These are phyloP conservation scores for Ispidina picta DNA, from an alignment of 2,797 vertebrate species.

Conservation along the genomic window DNA sequence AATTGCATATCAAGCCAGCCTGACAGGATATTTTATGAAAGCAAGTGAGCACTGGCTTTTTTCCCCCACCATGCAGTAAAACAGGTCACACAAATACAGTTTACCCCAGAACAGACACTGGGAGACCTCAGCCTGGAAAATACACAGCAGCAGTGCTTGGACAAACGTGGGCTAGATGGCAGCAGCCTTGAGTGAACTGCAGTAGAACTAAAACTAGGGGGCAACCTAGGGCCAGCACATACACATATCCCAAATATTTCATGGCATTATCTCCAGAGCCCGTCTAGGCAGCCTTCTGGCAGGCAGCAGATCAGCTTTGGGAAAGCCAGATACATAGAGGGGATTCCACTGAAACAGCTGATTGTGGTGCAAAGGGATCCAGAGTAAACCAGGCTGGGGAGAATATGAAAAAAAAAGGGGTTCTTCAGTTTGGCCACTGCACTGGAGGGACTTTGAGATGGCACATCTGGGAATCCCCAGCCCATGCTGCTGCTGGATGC, in stretches of 20 bases:
- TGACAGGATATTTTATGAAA: fast-evolving
- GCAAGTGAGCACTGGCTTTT: background rate
- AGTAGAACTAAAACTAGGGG: background rate
- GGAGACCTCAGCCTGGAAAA: background rate
- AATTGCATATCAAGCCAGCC: background rate
- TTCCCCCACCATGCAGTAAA: background rate
- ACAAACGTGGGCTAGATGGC: background rate
- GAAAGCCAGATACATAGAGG: background rate
- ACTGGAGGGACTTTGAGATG: background rate
- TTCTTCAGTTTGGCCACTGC: background rate
- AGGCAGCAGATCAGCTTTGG: background rate
- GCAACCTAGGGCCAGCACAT: background rate
- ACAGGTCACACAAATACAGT: background rate
- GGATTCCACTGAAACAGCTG: background rate
- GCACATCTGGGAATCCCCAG: background rate
- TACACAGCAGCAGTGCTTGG: fast-evolving
- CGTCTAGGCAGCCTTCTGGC: background rate
- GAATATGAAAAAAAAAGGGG: too few relatives aligned
- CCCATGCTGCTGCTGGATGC: background rate
- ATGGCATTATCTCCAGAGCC: background rate
- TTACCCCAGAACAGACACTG: background rate
- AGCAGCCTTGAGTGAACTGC: background rate
- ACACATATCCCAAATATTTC: background rate
- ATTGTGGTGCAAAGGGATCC: background rate
- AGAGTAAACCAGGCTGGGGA: background rate